A percentile compares a stretch with the other conserved stretches of the same genome.
Evolutionary conservation across 1,140 invertebrate genomes (phyloP).

Genomic region (Chymomyza costata): DNA sequence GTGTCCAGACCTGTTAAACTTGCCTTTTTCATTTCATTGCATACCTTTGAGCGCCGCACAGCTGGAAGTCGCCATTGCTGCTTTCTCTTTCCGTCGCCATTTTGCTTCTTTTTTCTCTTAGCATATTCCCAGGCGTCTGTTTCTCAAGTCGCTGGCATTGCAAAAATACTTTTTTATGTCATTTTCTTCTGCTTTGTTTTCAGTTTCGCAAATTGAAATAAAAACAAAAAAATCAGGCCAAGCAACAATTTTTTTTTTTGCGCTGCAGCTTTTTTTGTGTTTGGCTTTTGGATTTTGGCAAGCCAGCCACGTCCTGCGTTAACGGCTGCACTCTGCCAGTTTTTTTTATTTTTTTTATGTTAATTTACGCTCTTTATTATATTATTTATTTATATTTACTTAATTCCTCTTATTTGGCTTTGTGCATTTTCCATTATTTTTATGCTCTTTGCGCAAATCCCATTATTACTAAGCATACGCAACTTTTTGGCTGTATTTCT

Average conservation of each 20-base stretch:
- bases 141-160: conserved; percentile 35
- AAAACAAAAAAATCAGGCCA: conserved; percentile 38
- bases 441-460: conserved; percentile 14
- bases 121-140: conserved; percentile 48
- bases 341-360: conserved; percentile 35
- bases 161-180: too few species aligned
- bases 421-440: conserved; percentile 18
- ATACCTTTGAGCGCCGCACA: too few species aligned
- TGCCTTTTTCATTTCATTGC: too few species aligned
- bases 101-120: conserved; percentile 16
- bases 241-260: too few species aligned
- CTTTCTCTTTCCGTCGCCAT: conserved; percentile 14
- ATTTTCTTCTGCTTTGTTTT: conserved; percentile 33
- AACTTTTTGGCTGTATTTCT: conserved; percentile 31
- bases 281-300: background rate
- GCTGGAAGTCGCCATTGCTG: conserved; percentile 1
- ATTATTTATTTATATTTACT: conserved; percentile 55
- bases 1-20: conserved; percentile 1
- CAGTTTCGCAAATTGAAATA: conserved; percentile 15
- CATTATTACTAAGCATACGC: conserved; percentile 57
- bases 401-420: background rate
- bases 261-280: conserved; percentile 5
- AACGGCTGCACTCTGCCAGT: too few species aligned
- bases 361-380: conserved; percentile 54
- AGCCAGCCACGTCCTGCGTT: conserved; percentile 10